Percentiles rank a stretch among this genome's conserved stretches.
Evolutionary conservation across 2,797 vertebrate genomes (phyloP).

Genomic region (Betta splendens): DNA sequence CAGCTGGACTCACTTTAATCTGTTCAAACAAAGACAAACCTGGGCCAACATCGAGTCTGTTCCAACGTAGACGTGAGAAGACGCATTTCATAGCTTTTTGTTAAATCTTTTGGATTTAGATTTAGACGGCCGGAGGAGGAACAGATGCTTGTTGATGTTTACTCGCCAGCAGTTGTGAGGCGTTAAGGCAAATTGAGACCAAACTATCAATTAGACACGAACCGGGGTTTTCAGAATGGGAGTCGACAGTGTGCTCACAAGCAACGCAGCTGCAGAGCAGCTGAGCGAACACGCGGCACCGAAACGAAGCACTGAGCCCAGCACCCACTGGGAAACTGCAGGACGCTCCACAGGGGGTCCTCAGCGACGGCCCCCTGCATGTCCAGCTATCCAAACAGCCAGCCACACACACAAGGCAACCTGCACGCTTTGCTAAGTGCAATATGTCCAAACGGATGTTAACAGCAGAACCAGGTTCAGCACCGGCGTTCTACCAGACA

Average conservation of each 20-base stretch:
- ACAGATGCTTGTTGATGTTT: conserved; percentile 43
- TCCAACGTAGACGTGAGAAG: background rate
- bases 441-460: background rate
- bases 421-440: background rate
- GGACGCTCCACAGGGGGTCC: conserved; percentile 13
- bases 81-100: too few species aligned
- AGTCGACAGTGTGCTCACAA: conserved; percentile 43
- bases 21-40: background rate
- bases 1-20: background rate
- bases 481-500: too few species aligned
- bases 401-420: background rate
- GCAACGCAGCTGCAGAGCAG: conserved; percentile 67
- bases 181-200: conserved; percentile 34
- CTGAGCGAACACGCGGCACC: conserved; percentile 44
- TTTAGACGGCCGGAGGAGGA: background rate
- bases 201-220: conserved; percentile 35
- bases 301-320: conserved; percentile 25
- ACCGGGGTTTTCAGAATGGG: conserved; percentile 43
- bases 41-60: background rate
- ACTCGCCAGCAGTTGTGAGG: conserved; percentile 20
- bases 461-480: too few species aligned
- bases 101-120: too few species aligned
- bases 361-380: background rate
- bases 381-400: background rate
- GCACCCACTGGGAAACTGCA: conserved; percentile 37